These are phyloP conservation scores for Australoheros scitulus DNA, from an alignment of 2,113 vertebrate species.

Conservation along the genomic window DNA sequence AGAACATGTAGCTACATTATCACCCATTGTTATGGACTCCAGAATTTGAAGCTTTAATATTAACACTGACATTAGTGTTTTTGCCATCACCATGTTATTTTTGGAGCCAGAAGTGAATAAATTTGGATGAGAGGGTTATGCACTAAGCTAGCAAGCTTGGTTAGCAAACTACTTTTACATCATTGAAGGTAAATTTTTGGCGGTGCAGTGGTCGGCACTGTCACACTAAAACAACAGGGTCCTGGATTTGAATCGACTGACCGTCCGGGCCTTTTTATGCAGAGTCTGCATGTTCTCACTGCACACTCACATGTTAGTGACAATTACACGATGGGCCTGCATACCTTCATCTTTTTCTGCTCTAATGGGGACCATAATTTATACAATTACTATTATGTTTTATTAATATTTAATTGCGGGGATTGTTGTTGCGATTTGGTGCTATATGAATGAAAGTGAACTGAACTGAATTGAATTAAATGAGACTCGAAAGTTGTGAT, in stretches of 20 bases:
- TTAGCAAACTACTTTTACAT: background rate
- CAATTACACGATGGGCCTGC: too few relatives aligned
- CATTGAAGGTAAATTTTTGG: background rate
- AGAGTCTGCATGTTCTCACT: background rate
- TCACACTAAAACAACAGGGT: background rate
- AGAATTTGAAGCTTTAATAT: background rate
- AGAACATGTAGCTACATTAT: background rate
- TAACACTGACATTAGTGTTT: background rate
- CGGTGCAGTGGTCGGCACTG: background rate
- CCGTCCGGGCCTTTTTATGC: background rate
- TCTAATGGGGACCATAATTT: background rate
- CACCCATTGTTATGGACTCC: background rate
- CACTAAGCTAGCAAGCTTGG: background rate
- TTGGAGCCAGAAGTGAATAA: background rate
- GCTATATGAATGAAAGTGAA: too few relatives aligned
- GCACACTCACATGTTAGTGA: background rate
- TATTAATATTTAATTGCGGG: too few relatives aligned
- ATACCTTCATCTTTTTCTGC: background rate
- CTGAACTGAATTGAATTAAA: too few relatives aligned
- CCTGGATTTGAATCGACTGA: background rate
- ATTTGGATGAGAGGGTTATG: too few relatives aligned
- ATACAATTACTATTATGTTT: background rate
- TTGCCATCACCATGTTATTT: background rate
- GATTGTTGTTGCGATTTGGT: too few relatives aligned
- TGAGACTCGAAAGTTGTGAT: background rate